Evolutionary conservation across 2,113 vertebrate species (phyloP).

Genomic region (Lates calcarifer): DNA sequence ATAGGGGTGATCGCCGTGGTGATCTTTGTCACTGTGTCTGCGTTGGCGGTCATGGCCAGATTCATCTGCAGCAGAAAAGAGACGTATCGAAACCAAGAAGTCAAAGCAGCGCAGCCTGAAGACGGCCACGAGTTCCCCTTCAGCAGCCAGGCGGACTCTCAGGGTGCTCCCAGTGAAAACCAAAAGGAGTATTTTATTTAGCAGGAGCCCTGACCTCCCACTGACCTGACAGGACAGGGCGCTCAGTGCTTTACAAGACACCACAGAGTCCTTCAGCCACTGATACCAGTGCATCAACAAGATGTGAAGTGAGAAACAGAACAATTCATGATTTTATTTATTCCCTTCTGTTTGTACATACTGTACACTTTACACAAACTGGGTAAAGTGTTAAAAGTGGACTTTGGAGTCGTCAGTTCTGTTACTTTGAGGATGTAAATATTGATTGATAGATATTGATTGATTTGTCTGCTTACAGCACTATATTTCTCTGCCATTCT

Average conservation of each 20-base stretch:
- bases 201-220: conserved; percentile 53
- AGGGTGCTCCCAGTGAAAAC: conserved; percentile 86
- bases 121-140: conserved; percentile 88
- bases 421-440: conserved; percentile 60
- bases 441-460: too few species aligned
- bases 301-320: conserved; percentile 35
- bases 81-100: conserved; percentile 88
- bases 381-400: conserved; percentile 9
- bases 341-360: conserved; percentile 47
- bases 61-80: conserved; percentile 90
- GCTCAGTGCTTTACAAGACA: conserved; percentile 50
- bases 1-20: conserved; percentile 94
- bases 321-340: conserved; percentile 9
- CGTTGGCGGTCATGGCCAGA: conserved; percentile 85
- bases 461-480: conserved; percentile 54
- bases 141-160: conserved; percentile 87
- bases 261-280: conserved; percentile 21
- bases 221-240: conserved; percentile 40
- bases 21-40: conserved; percentile 90
- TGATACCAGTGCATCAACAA: conserved; percentile 15
- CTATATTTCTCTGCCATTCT: conserved; percentile 32
- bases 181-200: conserved; percentile 97
- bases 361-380: conserved; percentile 37
- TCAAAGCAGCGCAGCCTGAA: conserved; percentile 88
- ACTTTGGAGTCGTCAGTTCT: conserved; percentile 13